These are phyloP conservation scores for Hyposoter didymator DNA, from an alignment of 2,888 invertebrate genomes.

Conservation along the genomic window DNA sequence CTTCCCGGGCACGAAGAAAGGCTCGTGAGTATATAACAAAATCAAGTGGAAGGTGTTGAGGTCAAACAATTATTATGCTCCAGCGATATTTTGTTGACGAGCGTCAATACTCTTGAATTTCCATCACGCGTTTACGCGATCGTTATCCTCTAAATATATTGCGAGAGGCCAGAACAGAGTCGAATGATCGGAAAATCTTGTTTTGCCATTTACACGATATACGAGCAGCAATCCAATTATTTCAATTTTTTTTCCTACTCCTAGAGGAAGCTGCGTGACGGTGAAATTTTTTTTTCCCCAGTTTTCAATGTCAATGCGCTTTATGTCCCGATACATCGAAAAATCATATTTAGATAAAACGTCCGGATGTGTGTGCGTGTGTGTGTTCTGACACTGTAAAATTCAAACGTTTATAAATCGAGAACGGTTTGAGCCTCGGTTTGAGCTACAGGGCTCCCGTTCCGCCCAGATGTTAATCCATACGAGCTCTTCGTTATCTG, in stretches of 20 bases:
- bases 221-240: background rate
- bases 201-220: background rate
- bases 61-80: conserved; percentile 41
- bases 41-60: conserved; percentile 16
- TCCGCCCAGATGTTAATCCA: no score
- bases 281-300: no score
- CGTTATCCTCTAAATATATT: background rate
- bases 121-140: background rate
- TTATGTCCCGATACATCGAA: no score
- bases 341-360: no score
- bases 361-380: no score
- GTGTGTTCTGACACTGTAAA: no score
- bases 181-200: background rate
- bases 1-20: conserved; percentile 19
- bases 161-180: background rate
- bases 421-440: no score
- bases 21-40: conserved; percentile 49
- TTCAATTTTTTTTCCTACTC: background rate
- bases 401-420: no score
- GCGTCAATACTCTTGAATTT: background rate
- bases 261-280: no score
- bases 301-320: no score
- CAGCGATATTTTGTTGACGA: conserved; percentile 1
- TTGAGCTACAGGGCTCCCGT: no score
- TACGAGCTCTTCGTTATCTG: no score